Conservation (phyloP, 2,113 vertebrate genomes). For the Platichthys flesus region DNA sequence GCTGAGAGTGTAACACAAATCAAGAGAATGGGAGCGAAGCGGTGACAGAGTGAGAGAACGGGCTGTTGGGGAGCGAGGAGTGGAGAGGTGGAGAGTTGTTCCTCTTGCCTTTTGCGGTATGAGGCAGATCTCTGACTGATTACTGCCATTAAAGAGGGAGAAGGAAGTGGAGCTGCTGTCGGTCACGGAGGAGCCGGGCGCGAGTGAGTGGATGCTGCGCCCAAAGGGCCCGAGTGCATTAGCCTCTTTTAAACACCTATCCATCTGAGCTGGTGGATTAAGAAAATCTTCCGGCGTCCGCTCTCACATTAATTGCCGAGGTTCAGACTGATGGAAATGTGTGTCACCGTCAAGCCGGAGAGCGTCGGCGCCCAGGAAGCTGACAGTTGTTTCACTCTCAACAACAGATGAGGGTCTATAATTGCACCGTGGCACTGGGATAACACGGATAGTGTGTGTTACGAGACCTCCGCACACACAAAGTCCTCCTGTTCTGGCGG, state of each 20-base stretch:
- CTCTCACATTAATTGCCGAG: background rate
- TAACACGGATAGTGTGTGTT: slow-evolving; percentile 62
- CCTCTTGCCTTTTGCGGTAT: slow-evolving; percentile 46
- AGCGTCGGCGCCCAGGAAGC: slow-evolving; percentile 39
- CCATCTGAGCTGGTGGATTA: slow-evolving; percentile 53
- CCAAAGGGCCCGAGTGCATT: slow-evolving; percentile 50
- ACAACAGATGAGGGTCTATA: slow-evolving; percentile 74
- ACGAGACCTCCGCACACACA: slow-evolving; percentile 63
- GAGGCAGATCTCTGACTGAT: slow-evolving; percentile 59
- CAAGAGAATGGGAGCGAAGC: slow-evolving; percentile 29
- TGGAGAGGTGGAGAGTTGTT: slow-evolving; percentile 36
- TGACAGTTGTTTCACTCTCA: slow-evolving; percentile 62
- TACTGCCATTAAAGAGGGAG: slow-evolving; percentile 45
- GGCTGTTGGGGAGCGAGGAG: background rate
- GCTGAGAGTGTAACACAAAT: slow-evolving; percentile 61
- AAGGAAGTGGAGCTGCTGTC: slow-evolving; percentile 34
- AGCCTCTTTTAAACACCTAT: slow-evolving; percentile 62
- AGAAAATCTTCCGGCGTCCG: slow-evolving; percentile 27
- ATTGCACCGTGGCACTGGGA: slow-evolving; percentile 63
- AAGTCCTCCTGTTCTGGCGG: slow-evolving; percentile 75
- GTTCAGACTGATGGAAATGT: slow-evolving; percentile 50
- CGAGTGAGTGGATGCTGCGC: slow-evolving; percentile 33
- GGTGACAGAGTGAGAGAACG: slow-evolving; percentile 1
- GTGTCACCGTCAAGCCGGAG: slow-evolving; percentile 44
- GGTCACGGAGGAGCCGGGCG: slow-evolving; percentile 25